phyloP scores from a whole-genome alignment of 2,113 vertebrate genomes.

The Sprattus sprattus region DNA sequence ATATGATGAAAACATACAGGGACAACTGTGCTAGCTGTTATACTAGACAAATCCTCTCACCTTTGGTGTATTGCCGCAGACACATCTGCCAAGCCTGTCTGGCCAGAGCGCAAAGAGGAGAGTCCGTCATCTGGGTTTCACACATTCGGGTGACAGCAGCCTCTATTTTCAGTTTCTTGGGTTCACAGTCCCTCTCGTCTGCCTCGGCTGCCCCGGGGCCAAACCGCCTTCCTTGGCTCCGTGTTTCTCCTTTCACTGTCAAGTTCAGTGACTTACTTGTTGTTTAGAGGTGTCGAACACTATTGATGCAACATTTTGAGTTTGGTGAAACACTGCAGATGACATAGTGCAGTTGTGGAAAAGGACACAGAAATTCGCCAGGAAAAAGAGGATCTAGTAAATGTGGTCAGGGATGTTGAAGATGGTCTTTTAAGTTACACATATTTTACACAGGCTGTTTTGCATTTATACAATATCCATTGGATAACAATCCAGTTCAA shows the following conservation, averaged over 20 bases:
- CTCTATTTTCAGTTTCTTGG: slow-evolving; percentile 21
- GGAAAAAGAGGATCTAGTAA: neutral
- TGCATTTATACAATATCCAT: too few relatives aligned
- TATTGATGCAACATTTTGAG: neutral
- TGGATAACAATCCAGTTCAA: too few relatives aligned
- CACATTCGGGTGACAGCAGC: slow-evolving; percentile 28
- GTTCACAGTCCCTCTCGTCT: slow-evolving; percentile 17
- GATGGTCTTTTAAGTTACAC: neutral
- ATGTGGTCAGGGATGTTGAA: too few relatives aligned
- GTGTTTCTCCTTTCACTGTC: neutral
- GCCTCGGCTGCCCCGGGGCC: neutral
- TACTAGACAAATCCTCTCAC: neutral
- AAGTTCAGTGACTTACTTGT: neutral
- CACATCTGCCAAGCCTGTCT: neutral
- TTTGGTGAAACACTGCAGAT: slow-evolving; percentile 13
- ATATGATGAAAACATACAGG: neutral
- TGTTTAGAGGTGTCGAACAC: neutral
- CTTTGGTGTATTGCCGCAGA: neutral
- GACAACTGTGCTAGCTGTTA: neutral
- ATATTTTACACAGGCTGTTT: too few relatives aligned
- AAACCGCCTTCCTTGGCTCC: neutral
- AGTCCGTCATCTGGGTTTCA: neutral
- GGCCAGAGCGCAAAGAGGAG: slow-evolving; percentile 2
- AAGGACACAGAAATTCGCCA: neutral
- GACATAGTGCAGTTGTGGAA: slow-evolving; percentile 12